Evolutionary conservation across 2,797 vertebrate genomes (phyloP).

Genomic region (Coendou prehensilis): DNA sequence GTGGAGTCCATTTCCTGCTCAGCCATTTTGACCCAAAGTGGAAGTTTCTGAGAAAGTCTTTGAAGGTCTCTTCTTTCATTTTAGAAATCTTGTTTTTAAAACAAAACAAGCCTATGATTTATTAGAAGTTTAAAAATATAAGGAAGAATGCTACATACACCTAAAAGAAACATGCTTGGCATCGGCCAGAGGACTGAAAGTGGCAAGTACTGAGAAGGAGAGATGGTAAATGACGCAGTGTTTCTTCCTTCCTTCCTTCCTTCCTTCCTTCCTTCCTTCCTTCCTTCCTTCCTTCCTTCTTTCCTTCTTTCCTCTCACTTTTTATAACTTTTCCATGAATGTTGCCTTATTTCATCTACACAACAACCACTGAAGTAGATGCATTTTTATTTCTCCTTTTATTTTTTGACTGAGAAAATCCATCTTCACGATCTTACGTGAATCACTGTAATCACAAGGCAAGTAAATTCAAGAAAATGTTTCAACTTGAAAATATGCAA

Average conservation of each 20-base stretch:
- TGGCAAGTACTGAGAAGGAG: background rate
- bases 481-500: background rate
- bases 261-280: background rate
- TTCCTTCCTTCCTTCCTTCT: background rate
- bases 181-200: background rate
- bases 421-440: background rate
- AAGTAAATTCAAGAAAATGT: background rate
- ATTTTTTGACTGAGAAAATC: background rate
- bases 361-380: background rate
- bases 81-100: constrained; percentile 16
- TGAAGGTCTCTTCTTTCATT: background rate
- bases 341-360: background rate
- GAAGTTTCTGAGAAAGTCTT: background rate
- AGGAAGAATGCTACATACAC: background rate
- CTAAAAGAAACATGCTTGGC: background rate
- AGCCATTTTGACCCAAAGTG: background rate
- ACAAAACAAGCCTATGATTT: background rate
- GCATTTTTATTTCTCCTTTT: background rate
- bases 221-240: background rate
- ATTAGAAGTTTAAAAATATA: background rate
- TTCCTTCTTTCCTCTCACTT: background rate
- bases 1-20: background rate
- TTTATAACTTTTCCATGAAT: background rate
- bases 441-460: background rate
- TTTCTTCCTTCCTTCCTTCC: no score